Percentiles rank a stretch among this genome's conserved stretches.
phyloP scores from a whole-genome alignment of 2,113 vertebrate genomes.

The Triplophysa siluroides region DNA sequence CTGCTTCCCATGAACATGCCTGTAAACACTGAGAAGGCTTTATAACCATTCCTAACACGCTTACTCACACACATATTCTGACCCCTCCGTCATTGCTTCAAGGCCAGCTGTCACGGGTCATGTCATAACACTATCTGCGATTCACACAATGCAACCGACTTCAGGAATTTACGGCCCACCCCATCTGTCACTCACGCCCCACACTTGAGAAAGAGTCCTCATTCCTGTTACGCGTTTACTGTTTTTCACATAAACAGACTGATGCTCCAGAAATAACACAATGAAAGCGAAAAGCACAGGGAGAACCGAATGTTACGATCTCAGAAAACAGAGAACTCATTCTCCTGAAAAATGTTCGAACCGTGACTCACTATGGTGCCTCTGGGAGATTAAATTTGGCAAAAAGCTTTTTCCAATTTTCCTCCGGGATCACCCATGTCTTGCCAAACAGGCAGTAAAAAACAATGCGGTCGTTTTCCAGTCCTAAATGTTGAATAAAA shows the following conservation, averaged over 20 bases:
- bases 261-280: slow-evolving; percentile 10
- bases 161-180: not conserved
- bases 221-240: not conserved
- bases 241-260: not conserved
- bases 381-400: slow-evolving; percentile 23
- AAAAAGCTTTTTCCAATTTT: slow-evolving; percentile 18
- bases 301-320: not conserved
- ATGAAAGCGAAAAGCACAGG: not conserved
- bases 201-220: not conserved
- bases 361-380: slow-evolving; percentile 32
- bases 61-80: not conserved
- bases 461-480: not conserved
- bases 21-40: not conserved
- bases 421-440: not conserved
- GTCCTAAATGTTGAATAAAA: not conserved
- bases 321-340: slow-evolving; percentile 5
- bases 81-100: not conserved
- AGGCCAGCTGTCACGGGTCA: not conserved
- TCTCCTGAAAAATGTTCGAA: slow-evolving; percentile 25
- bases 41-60: not conserved
- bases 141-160: not conserved
- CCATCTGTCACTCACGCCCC: not conserved
- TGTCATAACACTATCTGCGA: not conserved
- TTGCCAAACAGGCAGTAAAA: not conserved
- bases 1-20: not conserved